Base-by-base conservation (phyloP, 2,113 vertebrate species). In the Empidonax traillii region DNA sequence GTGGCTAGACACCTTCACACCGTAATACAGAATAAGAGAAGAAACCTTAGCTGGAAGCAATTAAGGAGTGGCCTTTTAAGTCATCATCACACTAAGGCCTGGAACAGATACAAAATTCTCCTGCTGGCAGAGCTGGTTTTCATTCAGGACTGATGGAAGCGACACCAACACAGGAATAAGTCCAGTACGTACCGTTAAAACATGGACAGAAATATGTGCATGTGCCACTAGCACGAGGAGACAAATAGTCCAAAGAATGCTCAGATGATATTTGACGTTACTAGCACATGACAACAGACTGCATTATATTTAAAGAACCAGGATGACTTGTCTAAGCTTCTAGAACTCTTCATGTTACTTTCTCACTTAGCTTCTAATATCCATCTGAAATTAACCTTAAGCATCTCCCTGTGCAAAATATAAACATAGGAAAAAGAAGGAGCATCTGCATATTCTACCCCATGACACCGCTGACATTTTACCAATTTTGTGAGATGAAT, bases 241-340 rank as follows among this genome's bases (percentile, higher is more conserved):
- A 85, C 52, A 76, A 83, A 85, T 4, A 89, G 82, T 41, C 67
- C 75, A 39, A 78, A 94, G 87, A 93, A 94, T 56, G 65, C 47
- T 93, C 87, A 71, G 78, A 90, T 91, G 85, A 67, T 83, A 85
- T 83, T 88, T 95, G 93, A 91, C 65, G 17, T 95, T 89, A 83
- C 37, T 66, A 85, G 82, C 71, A 84, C 67, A 88, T 80, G 78
- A 95, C 67, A 96, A 90, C 46, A 58, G 75, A 71, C 24, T 86
- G 78, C 47, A 58, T 91, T 91, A 83, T 79, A 91, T 87, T 85
- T 94, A 82, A 95, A 89, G 77, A 92, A 81, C 24, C 28, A 89
- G 61, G 51, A 87, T 55, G 67, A 73, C 55, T 78, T 25, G 17
- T 74, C 41, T 92, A 33, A 80, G 62, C 52, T 92, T 88, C 77